Percentiles rank a stretch among this genome's conserved stretches.
These are phyloP conservation scores for Hycleus cichorii DNA, from an alignment of 1,140 invertebrate species.

Conservation along the genomic window DNA sequence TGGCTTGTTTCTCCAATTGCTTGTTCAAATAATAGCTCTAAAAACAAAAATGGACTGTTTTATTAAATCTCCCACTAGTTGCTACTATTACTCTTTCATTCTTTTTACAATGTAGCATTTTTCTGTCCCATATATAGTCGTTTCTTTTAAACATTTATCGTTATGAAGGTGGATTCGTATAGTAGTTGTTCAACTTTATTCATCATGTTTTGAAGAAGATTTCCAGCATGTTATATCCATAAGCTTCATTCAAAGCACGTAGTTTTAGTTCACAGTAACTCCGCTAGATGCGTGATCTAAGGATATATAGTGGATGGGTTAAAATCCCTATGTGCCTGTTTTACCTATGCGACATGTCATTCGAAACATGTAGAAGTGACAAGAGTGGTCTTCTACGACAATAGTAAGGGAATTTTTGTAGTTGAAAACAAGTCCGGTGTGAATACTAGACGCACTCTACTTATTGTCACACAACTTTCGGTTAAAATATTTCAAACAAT, in stretches of 20 bases:
- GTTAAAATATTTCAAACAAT: too few species aligned
- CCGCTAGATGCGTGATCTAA: slow-evolving; percentile 16
- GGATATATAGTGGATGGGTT: slow-evolving; percentile 1
- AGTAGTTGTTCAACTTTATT: neutral
- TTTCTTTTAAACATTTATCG: neutral
- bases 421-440: too few species aligned
- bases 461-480: too few species aligned
- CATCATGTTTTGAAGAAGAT: neutral
- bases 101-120: neutral
- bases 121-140: neutral
- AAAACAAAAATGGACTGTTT: neutral
- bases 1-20: too few species aligned
- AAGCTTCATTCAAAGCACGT: slow-evolving; percentile 15
- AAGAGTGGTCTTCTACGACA: too few species aligned
- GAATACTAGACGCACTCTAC: too few species aligned
- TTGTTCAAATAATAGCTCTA: neutral
- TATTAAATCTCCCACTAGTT: neutral
- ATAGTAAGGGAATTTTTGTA: too few species aligned
- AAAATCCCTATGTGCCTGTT: slow-evolving; percentile 9
- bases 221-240: neutral
- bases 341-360: slow-evolving; percentile 14
- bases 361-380: neutral
- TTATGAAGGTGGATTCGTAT: neutral
- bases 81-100: neutral
- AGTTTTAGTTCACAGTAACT: slow-evolving; percentile 8